Evolutionary conservation across 1,140 invertebrate genomes (phyloP).

Genomic region (Diprion similis): DNA sequence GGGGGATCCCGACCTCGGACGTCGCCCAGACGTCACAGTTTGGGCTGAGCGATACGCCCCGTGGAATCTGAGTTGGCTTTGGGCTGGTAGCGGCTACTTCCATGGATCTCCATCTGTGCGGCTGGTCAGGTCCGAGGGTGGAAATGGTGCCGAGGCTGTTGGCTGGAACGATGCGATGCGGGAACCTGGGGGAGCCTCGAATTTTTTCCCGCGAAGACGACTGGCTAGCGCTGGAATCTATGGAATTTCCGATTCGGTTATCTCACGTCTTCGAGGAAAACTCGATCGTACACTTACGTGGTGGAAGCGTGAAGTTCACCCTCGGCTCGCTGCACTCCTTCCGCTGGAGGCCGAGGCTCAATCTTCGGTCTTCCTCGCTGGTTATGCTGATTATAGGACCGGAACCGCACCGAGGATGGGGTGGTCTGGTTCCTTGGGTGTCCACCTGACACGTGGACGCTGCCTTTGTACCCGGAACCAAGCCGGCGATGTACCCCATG

Average conservation of each 20-base stretch:
- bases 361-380: conserved; percentile 54
- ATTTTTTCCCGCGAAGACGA: conserved; percentile 53
- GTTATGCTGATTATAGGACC: conserved; percentile 60
- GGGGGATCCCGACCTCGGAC: conserved; percentile 53
- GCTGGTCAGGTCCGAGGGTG: conserved; percentile 27
- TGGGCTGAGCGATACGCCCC: conserved; percentile 44
- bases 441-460: conserved; percentile 56
- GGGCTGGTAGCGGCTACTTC: conserved; percentile 63
- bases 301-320: conserved; percentile 72
- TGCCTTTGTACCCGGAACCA: conserved; percentile 69
- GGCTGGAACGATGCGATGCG: conserved; percentile 73
- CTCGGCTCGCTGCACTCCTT: conserved; percentile 61
- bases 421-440: conserved; percentile 54
- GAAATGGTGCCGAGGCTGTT: conserved; percentile 66
- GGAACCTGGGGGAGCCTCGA: conserved; percentile 73
- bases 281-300: conserved; percentile 42
- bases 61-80: conserved; percentile 33
- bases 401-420: conserved; percentile 54
- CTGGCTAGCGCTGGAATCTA: conserved; percentile 42
- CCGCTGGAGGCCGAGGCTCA: conserved; percentile 49
- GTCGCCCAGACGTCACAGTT: conserved; percentile 59
- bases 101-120: conserved; percentile 66
- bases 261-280: neutral
- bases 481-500: conserved; percentile 73
- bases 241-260: conserved; percentile 18